Percentiles rank a stretch among this genome's conserved stretches.
phyloP scores from a whole-genome alignment of 2,113 vertebrate species.

The Archocentrus centrarchus region DNA sequence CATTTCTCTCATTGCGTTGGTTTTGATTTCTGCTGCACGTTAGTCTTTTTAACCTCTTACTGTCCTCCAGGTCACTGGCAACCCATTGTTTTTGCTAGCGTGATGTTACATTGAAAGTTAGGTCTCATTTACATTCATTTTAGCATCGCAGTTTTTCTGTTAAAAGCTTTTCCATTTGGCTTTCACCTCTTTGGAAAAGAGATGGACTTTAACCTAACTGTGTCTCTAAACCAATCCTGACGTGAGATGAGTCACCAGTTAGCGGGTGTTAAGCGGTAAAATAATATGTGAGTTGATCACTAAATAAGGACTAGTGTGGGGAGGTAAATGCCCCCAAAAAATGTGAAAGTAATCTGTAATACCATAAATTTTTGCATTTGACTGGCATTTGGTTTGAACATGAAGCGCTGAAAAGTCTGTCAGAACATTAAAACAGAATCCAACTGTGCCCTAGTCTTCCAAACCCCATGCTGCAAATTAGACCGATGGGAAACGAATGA shows the following conservation, averaged over 20 bases:
- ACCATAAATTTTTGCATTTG: not conserved
- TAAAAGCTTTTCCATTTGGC: slow-evolving; percentile 1
- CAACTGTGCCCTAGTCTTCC: slow-evolving; percentile 8
- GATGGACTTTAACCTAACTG: not conserved
- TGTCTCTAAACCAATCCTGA: not conserved
- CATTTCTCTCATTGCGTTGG: not conserved
- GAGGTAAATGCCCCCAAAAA: not conserved
- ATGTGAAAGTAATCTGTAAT: not conserved
- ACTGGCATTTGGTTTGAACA: not conserved
- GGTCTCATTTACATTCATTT: not conserved
- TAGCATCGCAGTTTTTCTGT: not conserved
- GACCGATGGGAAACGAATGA: slow-evolving; percentile 43
- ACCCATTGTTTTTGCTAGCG: not conserved
- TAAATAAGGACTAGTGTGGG: not conserved
- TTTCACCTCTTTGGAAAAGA: not conserved
- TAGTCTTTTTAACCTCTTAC: not conserved
- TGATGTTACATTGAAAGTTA: not conserved
- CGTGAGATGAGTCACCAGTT: not conserved
- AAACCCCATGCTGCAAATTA: slow-evolving; percentile 34
- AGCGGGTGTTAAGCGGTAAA: not conserved
- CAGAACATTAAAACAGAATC: slow-evolving; percentile 43
- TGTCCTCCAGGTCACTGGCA: not conserved
- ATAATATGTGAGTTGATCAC: not conserved
- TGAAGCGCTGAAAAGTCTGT: slow-evolving; percentile 12
- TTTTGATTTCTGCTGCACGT: not conserved